Percentiles rank a stretch among this genome's conserved stretches.
Conservation (phyloP, 2,113 vertebrate genomes). For the Rhinichthys klamathensis region DNA sequence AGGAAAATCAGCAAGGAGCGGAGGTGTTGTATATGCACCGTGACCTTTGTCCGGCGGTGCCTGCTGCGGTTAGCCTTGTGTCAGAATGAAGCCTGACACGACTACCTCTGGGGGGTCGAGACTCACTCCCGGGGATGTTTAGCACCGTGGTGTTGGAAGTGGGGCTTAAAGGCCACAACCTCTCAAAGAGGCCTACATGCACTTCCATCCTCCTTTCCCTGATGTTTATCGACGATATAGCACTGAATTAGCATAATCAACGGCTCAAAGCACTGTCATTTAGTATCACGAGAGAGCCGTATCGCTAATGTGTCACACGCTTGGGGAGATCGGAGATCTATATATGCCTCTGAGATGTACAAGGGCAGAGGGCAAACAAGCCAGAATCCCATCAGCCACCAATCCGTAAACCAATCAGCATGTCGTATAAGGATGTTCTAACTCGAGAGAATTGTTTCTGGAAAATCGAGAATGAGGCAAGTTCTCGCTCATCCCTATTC, state of each 20-base stretch:
- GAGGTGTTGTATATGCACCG: conserved; percentile 28
- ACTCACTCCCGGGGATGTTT: conserved; percentile 24
- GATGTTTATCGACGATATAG: conserved; percentile 26
- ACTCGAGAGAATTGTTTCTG: conserved; percentile 11
- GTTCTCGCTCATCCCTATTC: conserved; percentile 13
- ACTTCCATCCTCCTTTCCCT: conserved; percentile 2
- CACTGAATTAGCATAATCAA: not conserved
- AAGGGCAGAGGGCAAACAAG: conserved; percentile 40
- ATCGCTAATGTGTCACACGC: conserved; percentile 25
- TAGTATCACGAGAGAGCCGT: not conserved
- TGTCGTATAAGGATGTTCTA: not conserved
- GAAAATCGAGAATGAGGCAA: not conserved
- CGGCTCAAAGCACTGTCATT: not conserved
- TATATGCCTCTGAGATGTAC: conserved; percentile 21
- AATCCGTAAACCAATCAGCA: conserved; percentile 23
- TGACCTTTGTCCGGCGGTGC: conserved; percentile 57
- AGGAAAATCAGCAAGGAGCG: conserved; percentile 10
- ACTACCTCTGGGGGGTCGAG: conserved; percentile 34
- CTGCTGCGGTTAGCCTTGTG: conserved; percentile 42
- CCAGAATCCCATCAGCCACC: conserved; percentile 12
- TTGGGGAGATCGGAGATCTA: conserved; percentile 10
- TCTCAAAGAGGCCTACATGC: conserved; percentile 17
- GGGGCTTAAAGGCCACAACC: conserved; percentile 11
- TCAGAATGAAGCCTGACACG: conserved; percentile 39
- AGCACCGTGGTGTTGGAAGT: conserved; percentile 19